phyloP scores from a whole-genome alignment of 2,797 vertebrate species.

The Smutsia gigantea region DNA sequence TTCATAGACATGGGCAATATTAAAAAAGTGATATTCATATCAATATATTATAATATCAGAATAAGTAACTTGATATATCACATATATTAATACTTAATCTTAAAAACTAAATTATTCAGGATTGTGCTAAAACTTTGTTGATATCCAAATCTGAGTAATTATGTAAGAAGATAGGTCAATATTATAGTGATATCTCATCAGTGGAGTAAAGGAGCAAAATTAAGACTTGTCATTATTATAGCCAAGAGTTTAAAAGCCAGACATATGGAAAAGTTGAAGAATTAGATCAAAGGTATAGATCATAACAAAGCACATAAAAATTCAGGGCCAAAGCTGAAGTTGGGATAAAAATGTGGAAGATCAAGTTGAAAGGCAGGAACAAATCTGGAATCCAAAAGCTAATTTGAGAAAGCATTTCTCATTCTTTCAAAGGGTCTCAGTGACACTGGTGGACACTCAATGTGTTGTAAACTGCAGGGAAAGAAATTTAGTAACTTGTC shows the following conservation, averaged over 20 bases:
- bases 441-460: neutral
- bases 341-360: neutral
- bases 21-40: neutral
- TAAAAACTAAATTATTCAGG: neutral
- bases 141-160: neutral
- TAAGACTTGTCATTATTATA: neutral
- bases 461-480: neutral
- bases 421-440: neutral
- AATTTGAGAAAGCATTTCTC: neutral
- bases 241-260: neutral
- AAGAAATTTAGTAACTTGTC: neutral
- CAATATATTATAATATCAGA: neutral
- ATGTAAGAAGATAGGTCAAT: neutral
- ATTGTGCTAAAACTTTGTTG: neutral
- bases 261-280: neutral
- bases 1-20: neutral
- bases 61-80: neutral
- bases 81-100: neutral
- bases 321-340: neutral
- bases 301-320: neutral
- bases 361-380: neutral
- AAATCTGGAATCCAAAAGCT: neutral
- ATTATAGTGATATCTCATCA: neutral
- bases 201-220: neutral
- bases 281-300: neutral